phyloP scores from a whole-genome alignment of 2,113 vertebrate genomes.

The Aplodontia rufa region DNA sequence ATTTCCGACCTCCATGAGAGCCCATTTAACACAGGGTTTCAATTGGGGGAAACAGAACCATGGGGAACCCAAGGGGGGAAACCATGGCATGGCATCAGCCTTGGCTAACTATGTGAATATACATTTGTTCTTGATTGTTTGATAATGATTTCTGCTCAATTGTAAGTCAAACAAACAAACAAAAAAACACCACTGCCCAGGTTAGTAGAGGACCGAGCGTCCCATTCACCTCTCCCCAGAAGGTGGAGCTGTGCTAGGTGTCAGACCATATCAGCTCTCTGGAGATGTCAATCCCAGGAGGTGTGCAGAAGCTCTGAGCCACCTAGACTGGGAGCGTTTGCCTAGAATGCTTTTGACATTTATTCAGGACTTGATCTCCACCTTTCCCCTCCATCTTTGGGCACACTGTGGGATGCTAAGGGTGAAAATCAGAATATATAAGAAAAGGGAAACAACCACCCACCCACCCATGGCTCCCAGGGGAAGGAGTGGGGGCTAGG shows the following conservation, averaged over 20 bases:
- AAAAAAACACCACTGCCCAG: too few relatives aligned
- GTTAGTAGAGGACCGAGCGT: not conserved
- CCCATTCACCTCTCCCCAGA: not conserved
- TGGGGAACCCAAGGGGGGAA: too few relatives aligned
- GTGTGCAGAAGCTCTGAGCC: not conserved
- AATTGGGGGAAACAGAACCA: too few relatives aligned
- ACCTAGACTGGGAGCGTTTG: not conserved
- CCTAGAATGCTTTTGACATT: not conserved
- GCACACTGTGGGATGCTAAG: not conserved
- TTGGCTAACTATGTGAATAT: too few relatives aligned
- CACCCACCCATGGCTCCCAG: not conserved
- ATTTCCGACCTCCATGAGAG: too few relatives aligned
- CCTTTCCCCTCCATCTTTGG: not conserved
- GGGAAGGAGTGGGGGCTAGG: not conserved
- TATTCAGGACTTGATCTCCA: not conserved
- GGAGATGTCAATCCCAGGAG: not conserved
- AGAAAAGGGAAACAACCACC: not conserved
- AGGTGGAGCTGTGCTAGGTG: not conserved
- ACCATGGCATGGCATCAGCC: too few relatives aligned
- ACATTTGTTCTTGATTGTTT: too few relatives aligned
- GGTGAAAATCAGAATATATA: not conserved
- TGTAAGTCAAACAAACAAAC: too few relatives aligned
- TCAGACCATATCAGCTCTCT: not conserved
- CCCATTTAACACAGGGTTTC: too few relatives aligned
- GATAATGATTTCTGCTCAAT: too few relatives aligned